Evolutionary conservation across 1,140 invertebrate genomes (phyloP), one percentile per base, ranked within the genome.

Genomic region (Eueides isabella): DNA sequence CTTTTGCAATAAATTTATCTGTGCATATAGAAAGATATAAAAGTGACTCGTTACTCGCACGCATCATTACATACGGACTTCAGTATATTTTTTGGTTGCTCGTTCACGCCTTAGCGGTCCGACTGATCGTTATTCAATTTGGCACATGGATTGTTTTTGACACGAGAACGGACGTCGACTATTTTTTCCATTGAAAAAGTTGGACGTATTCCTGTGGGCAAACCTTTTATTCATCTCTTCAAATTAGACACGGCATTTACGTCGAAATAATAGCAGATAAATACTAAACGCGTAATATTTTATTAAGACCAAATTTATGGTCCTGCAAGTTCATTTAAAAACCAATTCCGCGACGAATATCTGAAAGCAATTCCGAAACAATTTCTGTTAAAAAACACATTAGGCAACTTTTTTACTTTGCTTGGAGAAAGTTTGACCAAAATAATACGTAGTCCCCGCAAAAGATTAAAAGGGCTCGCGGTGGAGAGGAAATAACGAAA

Each of bases 401-500:
- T 67, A 67, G 41, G 28, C 38, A 67, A 55, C 66, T 67, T 67
- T 67, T 66, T 67, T 55, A 55, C 66, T 67, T 35, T 48, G 41
- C 41, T 41, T 16, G 11, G 66, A 67, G 48, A 67, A 67, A 67
- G 66, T 67, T 67, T 67, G 66, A 67, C 41, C 66, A 67, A 67
- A 55, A 65, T 33, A 62, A 29, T 62, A 28, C 61, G 48, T 65
- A 35, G 16, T 33, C 55, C 31, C 67, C 23, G 23, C 19, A 61
- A 61, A 62, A 69, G 67, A 69, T 69, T 69, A 69, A 69, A 69
- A 61, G 67, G 48, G 67, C 55, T 31, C 23, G 67, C 67, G 44
- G 67, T 69, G 48, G 61, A 19, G 55, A 61, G 28, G 48, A 61
- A 69, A 61, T 68, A 61, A 48, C 48, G 38, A 48, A 69, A 69